Evolutionary conservation across 2,888 invertebrate species (phyloP), one percentile per base, ranked within the genome.

Genomic region (Lithophane semibrunnea): DNA sequence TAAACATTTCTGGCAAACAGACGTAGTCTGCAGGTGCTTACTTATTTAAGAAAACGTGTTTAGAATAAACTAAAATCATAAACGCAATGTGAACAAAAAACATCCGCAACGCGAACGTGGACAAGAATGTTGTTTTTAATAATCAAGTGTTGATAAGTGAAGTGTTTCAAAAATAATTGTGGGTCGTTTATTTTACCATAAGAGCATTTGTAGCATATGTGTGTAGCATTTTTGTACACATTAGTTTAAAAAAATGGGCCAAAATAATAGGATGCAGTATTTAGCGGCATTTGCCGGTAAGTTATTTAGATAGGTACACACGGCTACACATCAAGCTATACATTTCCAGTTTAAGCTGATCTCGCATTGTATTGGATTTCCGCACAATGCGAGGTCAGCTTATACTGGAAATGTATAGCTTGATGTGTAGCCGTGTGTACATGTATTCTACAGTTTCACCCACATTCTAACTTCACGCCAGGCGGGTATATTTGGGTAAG

Each of bases 221-320:
- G 29, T 29, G 1, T 29, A 29, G 29, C 29, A 29, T 29, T 29
- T 29, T 29, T 29, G 29, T 29, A 29, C n/a, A 63, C 3, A 1
- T 44, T 10, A 52, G 56, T 79, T 54, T 56, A n/a, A 42, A 56
- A 77, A 49, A 66, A 82, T 82, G 82, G 69, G 24, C 61, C 77
- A 66, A 12, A 73, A 72, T 65, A 75, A 70, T 13, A 71, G 61
- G 65, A 70, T 75, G 58, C 83, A 82, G 69, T 85, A 86, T 73
- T 70, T 75, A 21, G 74, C 83, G 8, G 73, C 73, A 13, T 75
- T 80, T 44, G 75, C 77, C 10, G 83, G 77, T 79, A 65, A 76
- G 76, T 61, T 9, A n/a, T 90, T 52, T 90, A 52, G 2, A 18
- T 44, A 18, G 37, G 37, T 37, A 37, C 8, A n/a, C n/a, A n/a